Conservation (phyloP, 2,797 vertebrate species). For the Sebastes glaucus region DNA sequence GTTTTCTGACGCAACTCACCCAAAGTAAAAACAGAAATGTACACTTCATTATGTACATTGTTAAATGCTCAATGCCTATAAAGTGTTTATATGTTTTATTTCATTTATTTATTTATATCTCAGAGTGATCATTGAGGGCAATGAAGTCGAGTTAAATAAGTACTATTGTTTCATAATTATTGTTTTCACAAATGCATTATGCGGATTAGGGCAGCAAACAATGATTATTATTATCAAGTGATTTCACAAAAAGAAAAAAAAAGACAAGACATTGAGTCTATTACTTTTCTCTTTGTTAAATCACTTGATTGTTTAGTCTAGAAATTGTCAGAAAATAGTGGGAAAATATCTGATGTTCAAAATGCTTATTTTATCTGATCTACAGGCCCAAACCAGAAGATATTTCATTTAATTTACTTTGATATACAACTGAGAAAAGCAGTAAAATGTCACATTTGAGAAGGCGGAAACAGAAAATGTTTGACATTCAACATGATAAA, state of each 20-base stretch:
- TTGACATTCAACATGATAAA: not conserved
- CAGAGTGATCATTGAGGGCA: too few species aligned
- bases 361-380: not conserved
- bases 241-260: too few species aligned
- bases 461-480: not conserved
- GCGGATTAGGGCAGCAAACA: not conserved
- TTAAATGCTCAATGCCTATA: not conserved
- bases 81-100: not conserved
- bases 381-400: not conserved
- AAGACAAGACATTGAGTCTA: not conserved
- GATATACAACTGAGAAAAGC: not conserved
- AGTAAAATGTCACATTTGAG: not conserved
- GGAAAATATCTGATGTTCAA: not conserved
- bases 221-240: not conserved
- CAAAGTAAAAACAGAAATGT: not conserved
- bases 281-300: not conserved
- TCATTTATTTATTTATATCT: too few species aligned
- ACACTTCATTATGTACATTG: not conserved
- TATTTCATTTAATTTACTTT: not conserved
- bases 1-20: not conserved
- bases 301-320: not conserved
- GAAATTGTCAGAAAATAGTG: not conserved
- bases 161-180: not conserved
- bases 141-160: too few species aligned
- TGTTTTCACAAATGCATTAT: not conserved